Conservation (phyloP, 2,113 vertebrate genomes). For the Girardinichthys multiradiatus region DNA sequence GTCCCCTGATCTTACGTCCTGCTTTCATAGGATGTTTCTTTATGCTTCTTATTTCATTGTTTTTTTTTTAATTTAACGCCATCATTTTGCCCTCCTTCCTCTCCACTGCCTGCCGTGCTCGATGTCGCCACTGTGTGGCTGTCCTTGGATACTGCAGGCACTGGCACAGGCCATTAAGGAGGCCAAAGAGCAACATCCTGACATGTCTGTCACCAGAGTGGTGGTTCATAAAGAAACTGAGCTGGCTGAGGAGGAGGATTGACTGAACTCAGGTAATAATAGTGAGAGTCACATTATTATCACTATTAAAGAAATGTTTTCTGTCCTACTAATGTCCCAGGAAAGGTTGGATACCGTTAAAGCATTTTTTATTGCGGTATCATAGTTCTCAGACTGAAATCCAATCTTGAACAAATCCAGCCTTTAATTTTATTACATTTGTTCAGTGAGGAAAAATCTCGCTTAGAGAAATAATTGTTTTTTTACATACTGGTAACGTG, state of each 20-base stretch:
- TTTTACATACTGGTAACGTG: no score
- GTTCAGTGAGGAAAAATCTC: no score
- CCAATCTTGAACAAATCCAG: background rate
- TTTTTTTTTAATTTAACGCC: constrained; percentile 52
- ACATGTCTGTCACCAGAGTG: constrained; percentile 99
- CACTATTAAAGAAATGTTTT: background rate
- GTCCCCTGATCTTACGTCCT: constrained; percentile 40
- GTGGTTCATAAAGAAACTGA: constrained; percentile 99
- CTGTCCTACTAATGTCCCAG: background rate
- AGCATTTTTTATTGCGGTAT: background rate
- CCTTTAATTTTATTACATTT: background rate
- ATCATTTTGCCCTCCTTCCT: constrained; percentile 23
- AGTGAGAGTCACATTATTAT: constrained; percentile 22
- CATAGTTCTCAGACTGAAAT: background rate
- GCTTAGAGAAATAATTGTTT: no score
- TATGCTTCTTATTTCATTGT: constrained; percentile 53
- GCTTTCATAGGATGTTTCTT: constrained; percentile 54
- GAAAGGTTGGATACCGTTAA: background rate
- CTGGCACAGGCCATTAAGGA: constrained; percentile 99
- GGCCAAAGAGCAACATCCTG: constrained; percentile 99
- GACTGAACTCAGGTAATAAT: constrained; percentile 73
- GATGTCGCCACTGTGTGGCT: constrained; percentile 60
- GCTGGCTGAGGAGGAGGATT: constrained; percentile 89
- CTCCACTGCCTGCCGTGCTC: constrained; percentile 58
- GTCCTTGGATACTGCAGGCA: constrained; percentile 80